Percentiles rank a stretch among this genome's conserved stretches.
These are phyloP conservation scores for Onychomys torridus DNA, from an alignment of 2,797 vertebrate species.

Conservation along the genomic window DNA sequence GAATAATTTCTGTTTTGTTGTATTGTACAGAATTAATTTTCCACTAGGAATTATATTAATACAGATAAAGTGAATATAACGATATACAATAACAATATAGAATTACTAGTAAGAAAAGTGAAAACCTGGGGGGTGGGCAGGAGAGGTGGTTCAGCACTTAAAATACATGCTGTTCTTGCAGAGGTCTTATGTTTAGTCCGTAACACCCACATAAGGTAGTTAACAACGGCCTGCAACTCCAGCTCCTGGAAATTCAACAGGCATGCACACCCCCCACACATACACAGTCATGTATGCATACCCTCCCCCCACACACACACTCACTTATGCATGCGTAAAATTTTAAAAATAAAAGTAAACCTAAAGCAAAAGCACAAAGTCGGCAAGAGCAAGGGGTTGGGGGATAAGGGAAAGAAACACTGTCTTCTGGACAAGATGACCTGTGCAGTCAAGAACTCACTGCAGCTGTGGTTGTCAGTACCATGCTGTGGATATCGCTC, in stretches of 20 bases:
- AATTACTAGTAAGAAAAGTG: background rate
- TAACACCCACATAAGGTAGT: background rate
- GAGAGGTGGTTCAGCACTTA: background rate
- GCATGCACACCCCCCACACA: background rate
- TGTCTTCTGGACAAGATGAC: background rate
- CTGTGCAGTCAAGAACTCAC: background rate
- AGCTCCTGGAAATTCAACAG: background rate
- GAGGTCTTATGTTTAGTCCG: background rate
- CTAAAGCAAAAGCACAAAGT: background rate
- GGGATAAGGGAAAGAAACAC: too few relatives aligned
- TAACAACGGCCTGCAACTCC: background rate
- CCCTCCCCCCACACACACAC: background rate
- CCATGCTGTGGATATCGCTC: too few relatives aligned
- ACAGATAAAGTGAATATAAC: conserved; percentile 86
- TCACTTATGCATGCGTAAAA: too few relatives aligned
- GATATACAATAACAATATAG: conserved; percentile 87
- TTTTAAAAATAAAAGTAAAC: background rate
- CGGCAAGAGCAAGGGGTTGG: background rate
- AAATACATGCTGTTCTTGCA: background rate
- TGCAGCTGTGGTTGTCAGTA: background rate
- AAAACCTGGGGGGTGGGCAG: background rate
- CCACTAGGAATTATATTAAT: conserved; percentile 85
- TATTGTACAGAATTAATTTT: conserved; percentile 87
- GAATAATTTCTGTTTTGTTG: conserved; percentile 88
- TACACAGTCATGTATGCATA: background rate